These are phyloP conservation scores for Incurvaria masculella DNA, from an alignment of 2,888 invertebrate genomes.

Conservation along the genomic window DNA sequence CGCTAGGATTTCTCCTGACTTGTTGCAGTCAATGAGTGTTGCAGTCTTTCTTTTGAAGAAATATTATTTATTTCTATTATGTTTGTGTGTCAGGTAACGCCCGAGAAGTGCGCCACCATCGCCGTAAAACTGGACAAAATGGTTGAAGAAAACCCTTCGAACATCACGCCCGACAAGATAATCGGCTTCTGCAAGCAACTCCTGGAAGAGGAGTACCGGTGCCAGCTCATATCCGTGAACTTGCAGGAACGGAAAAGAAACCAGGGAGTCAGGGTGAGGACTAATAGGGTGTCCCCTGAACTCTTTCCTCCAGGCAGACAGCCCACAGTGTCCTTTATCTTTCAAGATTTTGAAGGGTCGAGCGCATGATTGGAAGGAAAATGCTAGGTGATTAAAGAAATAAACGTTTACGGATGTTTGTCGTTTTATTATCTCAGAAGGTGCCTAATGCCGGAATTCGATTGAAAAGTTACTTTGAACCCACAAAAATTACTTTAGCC, in stretches of 20 bases:
- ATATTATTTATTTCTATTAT: no score
- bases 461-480: no score
- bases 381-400: no score
- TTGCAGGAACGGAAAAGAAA: constrained; percentile 10
- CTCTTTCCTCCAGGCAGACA: constrained; percentile 23
- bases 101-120: constrained; percentile 32
- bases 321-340: constrained; percentile 30
- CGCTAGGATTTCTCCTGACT: no score
- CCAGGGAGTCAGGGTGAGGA: constrained; percentile 10
- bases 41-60: no score
- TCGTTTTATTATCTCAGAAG: no score
- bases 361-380: no score
- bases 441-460: no score
- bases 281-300: constrained; percentile 27
- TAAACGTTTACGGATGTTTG: no score
- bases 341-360: constrained; percentile 8
- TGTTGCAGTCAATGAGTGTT: no score
- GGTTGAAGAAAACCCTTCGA: constrained; percentile 18
- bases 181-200: constrained; percentile 23
- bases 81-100: constrained; percentile 25
- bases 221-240: constrained; percentile 24
- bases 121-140: constrained; percentile 32
- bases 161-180: constrained; percentile 21
- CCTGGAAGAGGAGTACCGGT: constrained; percentile 29
- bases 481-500: no score